These are phyloP conservation scores for Lydus trimaculatus DNA, from an alignment of 2,888 invertebrate genomes.

Conservation along the genomic window DNA sequence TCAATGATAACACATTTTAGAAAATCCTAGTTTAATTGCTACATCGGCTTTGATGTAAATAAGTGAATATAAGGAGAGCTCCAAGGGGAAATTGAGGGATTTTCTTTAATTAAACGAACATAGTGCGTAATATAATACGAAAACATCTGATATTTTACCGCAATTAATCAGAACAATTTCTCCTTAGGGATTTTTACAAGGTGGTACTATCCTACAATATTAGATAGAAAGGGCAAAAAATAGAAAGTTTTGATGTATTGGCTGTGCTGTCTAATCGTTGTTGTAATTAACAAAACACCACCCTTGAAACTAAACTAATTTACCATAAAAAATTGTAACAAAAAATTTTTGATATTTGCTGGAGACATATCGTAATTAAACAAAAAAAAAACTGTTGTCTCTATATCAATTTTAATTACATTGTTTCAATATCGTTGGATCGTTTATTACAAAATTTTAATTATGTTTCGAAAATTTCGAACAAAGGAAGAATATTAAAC, in stretches of 20 bases:
- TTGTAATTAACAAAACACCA: neutral
- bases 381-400: too few species aligned
- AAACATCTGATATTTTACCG: neutral
- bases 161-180: neutral
- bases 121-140: neutral
- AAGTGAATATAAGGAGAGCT: neutral
- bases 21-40: neutral
- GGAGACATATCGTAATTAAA: too few species aligned
- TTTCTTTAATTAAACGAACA: neutral
- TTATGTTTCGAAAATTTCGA: neutral
- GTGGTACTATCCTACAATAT: neutral
- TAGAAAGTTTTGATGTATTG: neutral
- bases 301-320: neutral
- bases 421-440: neutral
- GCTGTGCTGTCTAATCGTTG: neutral
- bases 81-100: neutral
- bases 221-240: neutral
- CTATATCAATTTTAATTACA: too few species aligned
- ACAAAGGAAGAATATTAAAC: slow-evolving; percentile 5
- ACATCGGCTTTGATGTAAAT: neutral
- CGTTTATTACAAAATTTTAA: neutral
- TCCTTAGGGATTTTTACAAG: neutral
- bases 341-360: too few species aligned
- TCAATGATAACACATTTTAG: neutral
- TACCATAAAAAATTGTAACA: too few species aligned